phyloP scores from a whole-genome alignment of 2,797 vertebrate genomes.

The Microcaecilia unicolor region DNA sequence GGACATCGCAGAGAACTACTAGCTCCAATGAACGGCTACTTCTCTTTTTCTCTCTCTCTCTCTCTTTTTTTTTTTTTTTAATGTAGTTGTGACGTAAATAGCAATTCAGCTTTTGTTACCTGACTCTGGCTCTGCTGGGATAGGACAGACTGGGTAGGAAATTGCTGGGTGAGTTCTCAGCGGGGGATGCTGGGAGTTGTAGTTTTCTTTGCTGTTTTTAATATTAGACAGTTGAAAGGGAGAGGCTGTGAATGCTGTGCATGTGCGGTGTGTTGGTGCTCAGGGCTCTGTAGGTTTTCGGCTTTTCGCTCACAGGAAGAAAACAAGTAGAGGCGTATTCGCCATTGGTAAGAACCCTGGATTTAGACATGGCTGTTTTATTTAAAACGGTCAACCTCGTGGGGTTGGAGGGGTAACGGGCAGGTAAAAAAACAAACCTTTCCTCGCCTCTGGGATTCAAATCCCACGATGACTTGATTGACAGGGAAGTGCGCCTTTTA shows the following conservation, averaged over 20 bases:
- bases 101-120: conserved; percentile 19
- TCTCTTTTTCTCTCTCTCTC: background rate
- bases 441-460: conserved; percentile 56
- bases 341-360: too few species aligned
- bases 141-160: conserved; percentile 2
- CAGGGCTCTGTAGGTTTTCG: too few species aligned
- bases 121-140: conserved; percentile 5
- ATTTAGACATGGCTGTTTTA: too few species aligned
- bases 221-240: too few species aligned
- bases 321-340: too few species aligned
- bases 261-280: too few species aligned
- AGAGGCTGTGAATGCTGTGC: too few species aligned
- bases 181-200: background rate
- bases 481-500: too few species aligned
- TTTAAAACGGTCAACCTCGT: too few species aligned
- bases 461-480: conserved; percentile 46
- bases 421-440: conserved; percentile 72
- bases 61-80: too few species aligned
- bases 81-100: conserved; percentile 10
- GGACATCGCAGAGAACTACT: background rate
- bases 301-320: too few species aligned
- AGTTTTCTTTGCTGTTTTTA: background rate
- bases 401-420: too few species aligned
- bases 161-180: background rate
- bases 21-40: conserved; percentile 1